Base-by-base conservation (phyloP, 2,797 vertebrate genomes). In the Ceyx erithaca region DNA sequence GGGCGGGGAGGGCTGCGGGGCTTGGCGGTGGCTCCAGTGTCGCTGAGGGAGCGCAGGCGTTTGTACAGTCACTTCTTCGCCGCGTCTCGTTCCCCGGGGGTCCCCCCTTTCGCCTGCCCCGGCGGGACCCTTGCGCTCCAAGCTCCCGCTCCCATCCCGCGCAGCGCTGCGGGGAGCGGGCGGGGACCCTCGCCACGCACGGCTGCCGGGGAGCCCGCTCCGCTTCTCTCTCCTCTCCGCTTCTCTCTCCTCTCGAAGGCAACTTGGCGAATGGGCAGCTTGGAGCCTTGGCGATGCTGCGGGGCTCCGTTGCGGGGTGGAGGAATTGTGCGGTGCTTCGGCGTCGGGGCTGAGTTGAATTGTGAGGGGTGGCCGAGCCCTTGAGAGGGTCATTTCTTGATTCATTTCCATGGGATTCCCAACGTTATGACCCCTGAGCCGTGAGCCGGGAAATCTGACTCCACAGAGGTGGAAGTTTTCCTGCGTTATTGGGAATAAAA, bases 401-500 rank as follows among this genome's bases (percentile, higher is more conserved):
- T 83, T 79, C 9, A 14, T 79, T 78, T 85, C 73, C 31, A 15
- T 89, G 84, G 62, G 77, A 79, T 95, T 79, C 28, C 5, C 55
- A 69, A 63, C n/a, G 31, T 48, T 90, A 75, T 59, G 31, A 40
- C 66, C 73, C 49, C 61, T 20, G n/a, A 63, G 61, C 33, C 54
- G 12, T 68, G 85, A 86, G 59, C 62, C 59, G 55, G 81, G 71
- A 75, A 80, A 70, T 67, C n/a, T 41, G 75, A 88, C 77, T 64
- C 16, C 35, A 20, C 0, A 45, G 54, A 37, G 49, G 54, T 2
- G 23, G 55, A 90, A 84, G 73, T 94, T 94, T 90, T 83, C 18
- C 48, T 76, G 67, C 69, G 61, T 93, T 90, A 77, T 51, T 92
- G 79, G 66, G 91, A 94, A 54, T 6, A 85, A 54, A 75, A 82